Base-by-base conservation (phyloP, 2,888 invertebrate genomes). In the Rotaria sp. region DNA sequence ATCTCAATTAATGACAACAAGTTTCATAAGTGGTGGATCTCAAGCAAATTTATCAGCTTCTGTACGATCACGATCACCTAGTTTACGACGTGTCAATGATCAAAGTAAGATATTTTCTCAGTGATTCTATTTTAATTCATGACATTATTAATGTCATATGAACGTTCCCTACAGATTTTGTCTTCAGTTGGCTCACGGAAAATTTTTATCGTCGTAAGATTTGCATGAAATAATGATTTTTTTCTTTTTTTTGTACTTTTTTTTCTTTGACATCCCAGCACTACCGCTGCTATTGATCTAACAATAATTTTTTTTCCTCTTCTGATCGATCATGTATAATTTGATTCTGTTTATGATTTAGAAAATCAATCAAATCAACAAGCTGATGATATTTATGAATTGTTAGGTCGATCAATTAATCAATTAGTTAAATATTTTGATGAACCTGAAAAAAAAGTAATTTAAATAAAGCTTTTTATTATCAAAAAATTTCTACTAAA, bases 1-100 rank as follows among this genome's bases (percentile, higher is more conserved):
- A 48, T 85, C 59, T 41, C 85, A 41, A 55, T 84, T 84, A 24
- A 85, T 55, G 52, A 85, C 38, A 89, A 97, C 67, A 67, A 67
- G 67, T 35, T n/a, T 35, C 7, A 67, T 35, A 35, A 10, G 67
- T 35, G 67, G 67, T 8, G 67, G 67, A 35, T 67, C 67, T 10
- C 67, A 67, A 67, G 11, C 67, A 67, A 67, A 30, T 18, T 67
- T 35, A 67, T 35, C 67, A 35, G 7, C 3, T 35, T 30, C 18
- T 15, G 35, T 30, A 67, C 30, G 67, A 67, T 67, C 30, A 15
- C 30, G 67, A 67, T 67, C 67, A 18, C 67, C 67, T 4, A 67
- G 67, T 67, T 67, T 67, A 35, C 67, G 67, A 67, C 35, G 67
- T 67, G 67, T 15, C 30, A 67, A 67, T 35, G 67, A 67, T 35